Conservation (phyloP, 2,797 vertebrate genomes). For the Labeo calbasu region DNA sequence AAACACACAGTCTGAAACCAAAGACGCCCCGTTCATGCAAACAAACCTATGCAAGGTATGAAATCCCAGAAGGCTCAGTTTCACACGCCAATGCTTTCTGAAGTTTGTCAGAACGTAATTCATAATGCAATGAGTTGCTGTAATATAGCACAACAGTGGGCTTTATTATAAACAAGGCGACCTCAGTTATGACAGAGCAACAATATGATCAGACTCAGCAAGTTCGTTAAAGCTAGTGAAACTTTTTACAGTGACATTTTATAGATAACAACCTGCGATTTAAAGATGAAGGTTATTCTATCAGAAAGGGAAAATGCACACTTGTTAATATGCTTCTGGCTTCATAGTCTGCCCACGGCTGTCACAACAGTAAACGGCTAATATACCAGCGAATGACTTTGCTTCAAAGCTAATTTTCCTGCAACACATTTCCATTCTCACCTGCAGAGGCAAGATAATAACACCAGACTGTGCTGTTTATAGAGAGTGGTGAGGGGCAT, state of each 20-base stretch:
- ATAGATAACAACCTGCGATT: background rate
- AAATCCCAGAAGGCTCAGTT: constrained; percentile 2
- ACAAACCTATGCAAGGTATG: constrained; percentile 1
- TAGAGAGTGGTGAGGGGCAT: background rate
- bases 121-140: background rate
- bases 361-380: background rate
- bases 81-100: background rate
- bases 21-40: background rate
- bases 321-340: background rate
- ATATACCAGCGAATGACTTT: background rate
- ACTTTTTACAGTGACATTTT: background rate
- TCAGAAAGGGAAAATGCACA: background rate
- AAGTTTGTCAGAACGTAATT: constrained; percentile 7
- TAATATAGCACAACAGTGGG: background rate
- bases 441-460: background rate
- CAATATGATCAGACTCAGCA: background rate
- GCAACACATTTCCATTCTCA: background rate
- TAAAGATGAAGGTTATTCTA: background rate
- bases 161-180: background rate
- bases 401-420: background rate
- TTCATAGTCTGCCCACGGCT: background rate
- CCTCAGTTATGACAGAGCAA: background rate
- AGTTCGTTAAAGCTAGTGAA: background rate
- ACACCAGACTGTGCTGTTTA: background rate
- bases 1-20: background rate